Evolutionary conservation across 2,888 invertebrate species (phyloP).

Genomic region (Xiphydria camelus): DNA sequence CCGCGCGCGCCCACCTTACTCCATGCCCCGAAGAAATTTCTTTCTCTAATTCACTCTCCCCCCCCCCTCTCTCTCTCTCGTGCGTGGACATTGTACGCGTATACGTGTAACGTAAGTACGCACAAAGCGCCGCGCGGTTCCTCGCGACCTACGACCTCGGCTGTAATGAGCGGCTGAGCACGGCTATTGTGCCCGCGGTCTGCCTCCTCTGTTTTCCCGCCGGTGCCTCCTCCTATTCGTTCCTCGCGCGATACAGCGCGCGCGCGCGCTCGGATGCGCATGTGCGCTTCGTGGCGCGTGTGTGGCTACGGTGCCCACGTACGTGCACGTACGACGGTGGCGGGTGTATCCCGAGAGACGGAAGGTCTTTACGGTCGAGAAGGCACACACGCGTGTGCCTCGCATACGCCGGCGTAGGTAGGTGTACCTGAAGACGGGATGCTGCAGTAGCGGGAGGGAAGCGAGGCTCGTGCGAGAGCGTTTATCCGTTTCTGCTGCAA

Average conservation of each 20-base stretch:
- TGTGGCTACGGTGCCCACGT: conserved; percentile 3
- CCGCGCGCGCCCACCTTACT: conserved; percentile 20
- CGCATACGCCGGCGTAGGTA: no score
- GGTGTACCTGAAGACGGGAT: no score
- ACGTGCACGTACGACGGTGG: not conserved
- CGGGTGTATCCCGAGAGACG: no score
- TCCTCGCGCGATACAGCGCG: not conserved
- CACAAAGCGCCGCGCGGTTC: conserved; percentile 42
- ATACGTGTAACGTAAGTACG: conserved; percentile 32
- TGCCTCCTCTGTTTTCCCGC: conserved; percentile 24
- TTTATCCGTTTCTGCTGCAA: no score
- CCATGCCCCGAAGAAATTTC: conserved; percentile 10
- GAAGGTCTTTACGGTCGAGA: no score
- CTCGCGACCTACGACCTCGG: conserved; percentile 42
- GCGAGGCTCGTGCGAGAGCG: no score
- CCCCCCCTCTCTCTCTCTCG: conserved; percentile 11
- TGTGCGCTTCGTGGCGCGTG: no score
- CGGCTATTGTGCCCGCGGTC: conserved; percentile 43
- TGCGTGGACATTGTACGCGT: conserved; percentile 39
- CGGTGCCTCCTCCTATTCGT: conserved; percentile 9
- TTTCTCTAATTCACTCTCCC: conserved; percentile 8
- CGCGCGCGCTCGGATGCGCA: not conserved
- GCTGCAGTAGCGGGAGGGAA: no score
- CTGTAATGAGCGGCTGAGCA: conserved; percentile 50
- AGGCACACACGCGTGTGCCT: no score